Evolutionary conservation across 2,888 invertebrate species (phyloP), one percentile per base, ranked within the genome.

Genomic region (Uropetala carovei): DNA sequence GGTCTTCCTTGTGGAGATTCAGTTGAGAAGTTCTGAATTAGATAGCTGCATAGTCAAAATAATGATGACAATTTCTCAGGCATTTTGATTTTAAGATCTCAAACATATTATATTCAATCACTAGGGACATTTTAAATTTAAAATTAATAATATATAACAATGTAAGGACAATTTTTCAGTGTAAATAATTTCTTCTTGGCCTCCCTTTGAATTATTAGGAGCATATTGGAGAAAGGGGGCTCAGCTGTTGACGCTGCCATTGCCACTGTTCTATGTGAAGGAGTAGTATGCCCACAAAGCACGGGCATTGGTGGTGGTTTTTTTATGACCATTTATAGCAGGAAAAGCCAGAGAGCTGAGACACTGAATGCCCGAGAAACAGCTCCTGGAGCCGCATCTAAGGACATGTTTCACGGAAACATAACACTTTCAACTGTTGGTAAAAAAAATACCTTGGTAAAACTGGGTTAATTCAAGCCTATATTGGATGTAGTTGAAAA

Each of bases 281-380:
- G 94, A 11, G 94, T 94, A 18, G 93, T 93, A 13, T 93, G 93
- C 57, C 94, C 94, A 0, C 94, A 94, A 92, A 94, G 94, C 92
- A 94, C 93, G 92, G 94, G 94, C 30, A 68, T 94, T 10, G 94
- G 94, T 22, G 94, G 94, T 8, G 94, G 94, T n/a, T 93, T 94
- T 64, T 94, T 94, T 92, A 94, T 94, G 94, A 93, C 94, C 0
- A 93, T 94, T 84, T 94, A 94, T 93, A 93, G 93, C 75, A 93
- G 92, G 57, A 83, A 81, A 18, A 93, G 92, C 9, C 93, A 93
- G 10, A 92, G 92, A 83, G 93, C 93, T 43, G 92, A 93, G 68
- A 93, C 94, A 18, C 93, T 95, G 14, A 95, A 95, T 94, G 95
- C 95, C 4, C 93, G 95, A 92, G 95, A 95, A 93, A 94, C 94